Evolutionary conservation across 2,888 invertebrate species (phyloP).

Genomic region (Oscheius sp.): DNA sequence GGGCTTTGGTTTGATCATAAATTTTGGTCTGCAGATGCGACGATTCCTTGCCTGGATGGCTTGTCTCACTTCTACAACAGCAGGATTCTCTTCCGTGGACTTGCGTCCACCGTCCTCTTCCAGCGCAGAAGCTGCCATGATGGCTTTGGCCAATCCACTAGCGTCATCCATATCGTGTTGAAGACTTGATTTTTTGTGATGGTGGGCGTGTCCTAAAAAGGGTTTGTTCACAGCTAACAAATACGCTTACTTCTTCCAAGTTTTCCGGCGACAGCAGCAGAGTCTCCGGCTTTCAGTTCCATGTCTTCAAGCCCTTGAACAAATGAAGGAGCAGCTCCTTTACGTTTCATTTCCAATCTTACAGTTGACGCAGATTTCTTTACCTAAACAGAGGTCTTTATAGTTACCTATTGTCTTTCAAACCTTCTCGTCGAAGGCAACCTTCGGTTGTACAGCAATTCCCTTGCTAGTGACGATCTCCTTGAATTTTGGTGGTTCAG

Average conservation of each 20-base stretch:
- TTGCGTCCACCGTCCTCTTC: constrained; percentile 36
- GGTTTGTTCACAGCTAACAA: background rate
- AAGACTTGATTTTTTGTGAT: constrained; percentile 18
- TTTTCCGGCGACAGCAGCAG: constrained; percentile 70
- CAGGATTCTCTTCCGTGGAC: constrained; percentile 39
- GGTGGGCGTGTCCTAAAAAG: constrained; percentile 25
- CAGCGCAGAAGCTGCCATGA: constrained; percentile 27
- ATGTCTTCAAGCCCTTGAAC: constrained; percentile 70
- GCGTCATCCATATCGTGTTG: constrained; percentile 27
- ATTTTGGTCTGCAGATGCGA: constrained; percentile 68
- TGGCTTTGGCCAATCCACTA: constrained; percentile 21
- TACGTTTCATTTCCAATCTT: constrained; percentile 50
- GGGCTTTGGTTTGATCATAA: constrained; percentile 69
- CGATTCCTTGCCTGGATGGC: constrained; percentile 64
- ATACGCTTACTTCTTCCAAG: constrained; percentile 53
- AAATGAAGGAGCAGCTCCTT: constrained; percentile 68
- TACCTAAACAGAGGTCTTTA: constrained; percentile 32
- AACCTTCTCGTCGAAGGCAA: constrained; percentile 54
- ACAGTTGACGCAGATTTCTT: constrained; percentile 49
- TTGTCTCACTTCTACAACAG: constrained; percentile 68
- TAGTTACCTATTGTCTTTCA: background rate
- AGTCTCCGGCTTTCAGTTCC: constrained; percentile 70
- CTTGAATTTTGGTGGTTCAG: constrained; percentile 62
- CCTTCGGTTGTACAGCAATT: constrained; percentile 52
- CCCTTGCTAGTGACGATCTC: constrained; percentile 42